phyloP scores from a whole-genome alignment of 2,888 invertebrate genomes.

The Plagiodera versicolora region DNA sequence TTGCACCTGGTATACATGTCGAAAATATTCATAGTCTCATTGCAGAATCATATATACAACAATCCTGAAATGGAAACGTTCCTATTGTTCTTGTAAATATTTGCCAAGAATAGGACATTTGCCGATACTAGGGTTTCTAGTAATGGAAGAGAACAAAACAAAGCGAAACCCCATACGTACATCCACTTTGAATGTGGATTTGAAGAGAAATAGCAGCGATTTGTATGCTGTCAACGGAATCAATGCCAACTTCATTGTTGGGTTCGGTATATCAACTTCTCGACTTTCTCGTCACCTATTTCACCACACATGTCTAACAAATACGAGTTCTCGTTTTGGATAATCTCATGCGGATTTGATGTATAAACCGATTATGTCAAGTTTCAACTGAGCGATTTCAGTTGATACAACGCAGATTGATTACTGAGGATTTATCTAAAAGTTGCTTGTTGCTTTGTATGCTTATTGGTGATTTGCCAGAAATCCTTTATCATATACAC shows the following conservation, averaged over 20 bases:
- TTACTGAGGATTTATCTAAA: too few species aligned
- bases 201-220: neutral
- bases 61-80: too few species aligned
- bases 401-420: too few species aligned
- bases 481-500: too few species aligned
- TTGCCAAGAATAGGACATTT: neutral
- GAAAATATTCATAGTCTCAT: too few species aligned
- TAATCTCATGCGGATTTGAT: neutral
- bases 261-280: neutral
- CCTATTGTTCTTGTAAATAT: neutral
- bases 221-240: conserved; percentile 4
- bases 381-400: neutral
- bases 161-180: neutral
- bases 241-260: neutral
- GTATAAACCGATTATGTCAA: neutral
- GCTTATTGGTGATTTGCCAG: too few species aligned
- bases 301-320: neutral
- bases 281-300: neutral
- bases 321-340: neutral
- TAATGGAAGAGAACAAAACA: conserved; percentile 2
- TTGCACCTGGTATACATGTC: too few species aligned
- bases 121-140: neutral
- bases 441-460: too few species aligned
- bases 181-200: conserved; percentile 5
- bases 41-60: too few species aligned